These are phyloP conservation scores for Octopus bimaculoides DNA, from an alignment of 1,140 invertebrate genomes.

Conservation along the genomic window DNA sequence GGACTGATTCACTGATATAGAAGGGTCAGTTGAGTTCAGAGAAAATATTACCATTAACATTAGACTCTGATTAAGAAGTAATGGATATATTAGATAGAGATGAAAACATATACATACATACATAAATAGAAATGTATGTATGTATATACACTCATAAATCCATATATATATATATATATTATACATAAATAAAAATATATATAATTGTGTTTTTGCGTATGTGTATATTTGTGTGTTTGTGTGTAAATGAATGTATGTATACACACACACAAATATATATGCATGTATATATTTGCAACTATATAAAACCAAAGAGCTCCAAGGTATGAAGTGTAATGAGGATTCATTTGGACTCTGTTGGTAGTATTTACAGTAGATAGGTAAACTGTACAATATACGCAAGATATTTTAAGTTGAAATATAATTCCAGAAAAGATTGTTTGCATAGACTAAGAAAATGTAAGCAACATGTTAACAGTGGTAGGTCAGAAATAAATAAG, in stretches of 20 bases:
- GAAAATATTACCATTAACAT: too few relatives aligned
- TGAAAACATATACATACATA: neutral
- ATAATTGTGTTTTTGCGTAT: neutral
- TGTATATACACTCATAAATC: neutral
- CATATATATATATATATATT: neutral
- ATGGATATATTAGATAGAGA: neutral
- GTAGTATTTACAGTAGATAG: too few relatives aligned
- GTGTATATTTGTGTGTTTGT: neutral
- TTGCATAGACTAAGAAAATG: too few relatives aligned
- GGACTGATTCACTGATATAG: too few relatives aligned
- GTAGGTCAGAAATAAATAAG: too few relatives aligned
- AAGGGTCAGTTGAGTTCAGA: too few relatives aligned
- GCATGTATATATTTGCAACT: neutral
- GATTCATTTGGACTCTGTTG: too few relatives aligned
- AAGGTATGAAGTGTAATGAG: too few relatives aligned
- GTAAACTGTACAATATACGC: neutral
- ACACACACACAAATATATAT: neutral
- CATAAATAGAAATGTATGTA: neutral
- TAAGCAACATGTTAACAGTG: too few relatives aligned
- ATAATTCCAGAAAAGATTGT: neutral
- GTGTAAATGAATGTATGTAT: neutral
- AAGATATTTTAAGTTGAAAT: neutral
- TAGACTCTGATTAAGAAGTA: too few relatives aligned
- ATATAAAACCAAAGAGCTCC: neutral
- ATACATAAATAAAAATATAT: neutral